Evolutionary conservation across 1,140 invertebrate genomes (phyloP), one percentile per base, ranked within the genome.

Genomic region (Solenopsis fugax): DNA sequence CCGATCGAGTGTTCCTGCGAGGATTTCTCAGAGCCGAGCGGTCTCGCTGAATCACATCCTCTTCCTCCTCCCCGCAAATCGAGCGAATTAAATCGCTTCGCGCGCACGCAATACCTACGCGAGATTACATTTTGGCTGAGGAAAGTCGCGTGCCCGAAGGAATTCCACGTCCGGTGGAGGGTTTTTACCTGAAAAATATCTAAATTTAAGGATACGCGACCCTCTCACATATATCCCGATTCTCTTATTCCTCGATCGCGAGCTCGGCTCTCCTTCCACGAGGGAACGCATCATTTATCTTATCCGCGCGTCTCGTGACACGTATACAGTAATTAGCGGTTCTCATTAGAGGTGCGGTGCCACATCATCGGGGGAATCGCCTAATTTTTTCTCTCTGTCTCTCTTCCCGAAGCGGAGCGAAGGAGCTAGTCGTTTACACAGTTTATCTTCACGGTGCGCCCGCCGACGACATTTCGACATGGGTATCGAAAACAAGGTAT

Each of bases 401-500:
- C n/a, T 21, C n/a, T 45, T 21, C 5, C n/a, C 4, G 48, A 12
- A 18, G 9, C 45, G 9, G 4, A 16, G 24, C 41, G 41, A 3
- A 41, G 41, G 41, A 29, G 56, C 37, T 16, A 41, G 62, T 12
- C 5, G 12, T 48, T 64, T 64, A 29, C 29, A 29, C 16, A 78
- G 2, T 50, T 4, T 1, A 9, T 7, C 48, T 56, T 76, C 29
- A n/a, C 45, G 6, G 45, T 16, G 1, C 16, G 3, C 37, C 7
- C 18, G 48, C 29, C 9, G 16, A 34, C n/a, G 0, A 54, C 29
- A 4, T 10, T 13, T 21, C n/a, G 77, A 78, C 16, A 90, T 90
- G 89, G 88, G 88, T 18, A n/a, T 80, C 1, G 85, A 82, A 52
- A 65, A 90, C 4, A 90, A 90, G 89, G 89, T 90, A 62, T 4